Percentiles rank a stretch among this genome's conserved stretches.
Evolutionary conservation across 2,888 invertebrate species (phyloP).

Genomic region (Actias luna): DNA sequence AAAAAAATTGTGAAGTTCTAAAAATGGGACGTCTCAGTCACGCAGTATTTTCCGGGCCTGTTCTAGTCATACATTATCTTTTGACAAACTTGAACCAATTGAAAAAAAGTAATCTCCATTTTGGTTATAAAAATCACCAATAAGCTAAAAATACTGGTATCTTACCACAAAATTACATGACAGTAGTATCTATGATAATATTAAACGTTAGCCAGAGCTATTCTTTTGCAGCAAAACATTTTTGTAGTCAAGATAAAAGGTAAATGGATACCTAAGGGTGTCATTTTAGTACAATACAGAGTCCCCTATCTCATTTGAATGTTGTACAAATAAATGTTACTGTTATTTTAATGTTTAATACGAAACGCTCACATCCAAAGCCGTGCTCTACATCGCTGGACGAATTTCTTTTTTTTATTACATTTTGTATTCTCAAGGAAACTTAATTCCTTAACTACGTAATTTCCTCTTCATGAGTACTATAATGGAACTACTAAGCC

Average conservation of each 20-base stretch:
- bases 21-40: no score
- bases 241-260: slow-evolving; percentile 9
- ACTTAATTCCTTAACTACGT: not conserved
- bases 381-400: slow-evolving; percentile 16
- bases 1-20: no score
- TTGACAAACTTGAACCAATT: no score
- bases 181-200: not conserved
- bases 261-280: slow-evolving; percentile 10
- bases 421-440: not conserved
- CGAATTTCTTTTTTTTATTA: not conserved
- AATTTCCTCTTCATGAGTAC: no score
- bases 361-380: slow-evolving; percentile 6
- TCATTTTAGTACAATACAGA: slow-evolving; percentile 6
- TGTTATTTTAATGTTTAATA: slow-evolving; percentile 15
- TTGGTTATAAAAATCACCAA: not conserved
- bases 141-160: not conserved
- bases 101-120: not conserved
- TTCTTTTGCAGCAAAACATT: slow-evolving; percentile 7
- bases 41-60: no score
- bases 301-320: slow-evolving; percentile 10
- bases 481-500: no score
- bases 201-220: not conserved
- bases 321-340: slow-evolving; percentile 8
- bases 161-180: not conserved
- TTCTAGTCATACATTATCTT: no score